These are phyloP conservation scores for Rhegmatorhina hoffmannsi DNA, from an alignment of 2,113 vertebrate species.

Conservation along the genomic window DNA sequence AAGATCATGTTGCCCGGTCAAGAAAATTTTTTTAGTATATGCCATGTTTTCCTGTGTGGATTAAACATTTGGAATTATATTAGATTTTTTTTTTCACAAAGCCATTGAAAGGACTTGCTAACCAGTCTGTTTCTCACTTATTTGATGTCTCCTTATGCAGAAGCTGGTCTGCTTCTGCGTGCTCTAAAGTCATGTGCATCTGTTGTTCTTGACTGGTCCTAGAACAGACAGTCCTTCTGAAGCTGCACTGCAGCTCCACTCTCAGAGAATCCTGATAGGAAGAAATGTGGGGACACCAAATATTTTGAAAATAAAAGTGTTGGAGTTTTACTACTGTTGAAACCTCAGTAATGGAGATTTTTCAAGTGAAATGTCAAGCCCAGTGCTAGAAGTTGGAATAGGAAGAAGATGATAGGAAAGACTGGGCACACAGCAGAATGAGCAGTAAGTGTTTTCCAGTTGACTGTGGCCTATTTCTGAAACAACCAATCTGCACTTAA, in stretches of 20 bases:
- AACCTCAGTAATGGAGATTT: not conserved
- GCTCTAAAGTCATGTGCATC: not conserved
- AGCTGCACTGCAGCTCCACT: not conserved
- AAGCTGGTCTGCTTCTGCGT: not conserved
- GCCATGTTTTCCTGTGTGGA: not conserved
- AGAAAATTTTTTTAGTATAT: not conserved
- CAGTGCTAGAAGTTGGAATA: not conserved
- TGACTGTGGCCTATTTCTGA: not conserved
- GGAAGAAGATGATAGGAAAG: not conserved
- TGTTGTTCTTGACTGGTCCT: not conserved
- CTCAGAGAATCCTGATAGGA: not conserved
- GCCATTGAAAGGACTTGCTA: not conserved
- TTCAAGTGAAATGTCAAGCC: not conserved
- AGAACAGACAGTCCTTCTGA: not conserved
- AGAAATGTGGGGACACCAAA: rapidly evolving
- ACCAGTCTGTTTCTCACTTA: not conserved
- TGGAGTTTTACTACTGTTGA: not conserved
- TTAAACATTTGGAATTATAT: not conserved
- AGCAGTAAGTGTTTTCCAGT: not conserved
- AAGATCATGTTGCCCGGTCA: not conserved
- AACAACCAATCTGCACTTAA: not conserved
- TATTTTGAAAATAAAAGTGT: not conserved
- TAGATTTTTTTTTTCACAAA: not conserved
- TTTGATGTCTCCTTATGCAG: not conserved
- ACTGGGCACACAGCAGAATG: not conserved